Percentiles rank a stretch among this genome's conserved stretches.
phyloP scores from a whole-genome alignment of 2,113 vertebrate genomes.

The Thomomys bottae region DNA sequence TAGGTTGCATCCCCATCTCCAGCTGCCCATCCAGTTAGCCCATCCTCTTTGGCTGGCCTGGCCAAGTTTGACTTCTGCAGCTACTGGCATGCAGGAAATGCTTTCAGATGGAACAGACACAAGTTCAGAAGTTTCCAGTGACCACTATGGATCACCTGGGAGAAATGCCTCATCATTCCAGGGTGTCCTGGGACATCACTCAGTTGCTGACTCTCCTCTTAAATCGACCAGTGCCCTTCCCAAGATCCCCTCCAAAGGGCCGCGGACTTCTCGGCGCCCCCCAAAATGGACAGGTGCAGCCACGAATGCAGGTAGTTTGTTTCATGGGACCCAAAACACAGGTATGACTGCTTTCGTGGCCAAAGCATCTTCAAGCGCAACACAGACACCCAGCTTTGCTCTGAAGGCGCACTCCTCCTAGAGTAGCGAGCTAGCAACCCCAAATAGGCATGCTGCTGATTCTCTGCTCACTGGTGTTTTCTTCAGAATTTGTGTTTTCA shows the following conservation, averaged over 20 bases:
- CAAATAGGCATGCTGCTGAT: not conserved
- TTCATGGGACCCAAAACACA: slow-evolving; percentile 6
- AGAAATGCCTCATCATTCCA: slow-evolving; percentile 48
- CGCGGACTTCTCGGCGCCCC: slow-evolving; percentile 64
- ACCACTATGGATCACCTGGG: slow-evolving; percentile 7
- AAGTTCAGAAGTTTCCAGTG: not conserved
- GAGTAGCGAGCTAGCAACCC: slow-evolving; percentile 56
- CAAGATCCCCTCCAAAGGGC: slow-evolving; percentile 22
- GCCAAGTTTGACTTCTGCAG: not conserved
- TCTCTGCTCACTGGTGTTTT: slow-evolving; percentile 59
- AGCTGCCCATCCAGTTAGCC: not conserved
- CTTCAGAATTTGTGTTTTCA: slow-evolving; percentile 55
- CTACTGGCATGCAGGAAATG: slow-evolving; percentile 23
- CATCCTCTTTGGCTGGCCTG: slow-evolving; percentile 15
- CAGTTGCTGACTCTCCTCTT: slow-evolving; percentile 48
- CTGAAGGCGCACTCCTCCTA: slow-evolving; percentile 21
- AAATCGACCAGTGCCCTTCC: slow-evolving; percentile 38
- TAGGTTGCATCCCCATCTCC: not conserved
- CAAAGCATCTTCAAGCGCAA: slow-evolving; percentile 62
- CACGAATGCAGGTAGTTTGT: slow-evolving; percentile 64
- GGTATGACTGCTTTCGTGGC: slow-evolving; percentile 15
- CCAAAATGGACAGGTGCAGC: slow-evolving; percentile 63
- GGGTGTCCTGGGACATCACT: slow-evolving; percentile 12
- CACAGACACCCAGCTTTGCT: slow-evolving; percentile 26
- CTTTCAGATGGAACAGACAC: slow-evolving; percentile 59